Evolutionary conservation across 2,888 invertebrate genomes (phyloP), one percentile per base, ranked within the genome.

Genomic region (Buathra laborator): DNA sequence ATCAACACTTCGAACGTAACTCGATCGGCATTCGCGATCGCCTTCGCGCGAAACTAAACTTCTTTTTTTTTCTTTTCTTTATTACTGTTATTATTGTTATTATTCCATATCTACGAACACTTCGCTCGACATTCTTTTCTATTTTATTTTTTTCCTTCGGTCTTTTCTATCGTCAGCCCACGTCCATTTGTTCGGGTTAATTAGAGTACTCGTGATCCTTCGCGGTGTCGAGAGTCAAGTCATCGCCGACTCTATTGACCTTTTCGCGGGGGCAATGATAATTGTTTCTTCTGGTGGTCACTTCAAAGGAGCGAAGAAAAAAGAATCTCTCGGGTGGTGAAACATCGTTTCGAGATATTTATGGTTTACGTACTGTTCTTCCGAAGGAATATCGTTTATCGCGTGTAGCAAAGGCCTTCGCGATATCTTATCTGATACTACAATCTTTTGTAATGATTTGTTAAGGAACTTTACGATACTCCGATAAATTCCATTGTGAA

Each of bases 121-220:
- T 70, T 43, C 24, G 67, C 67, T 71, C 53, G 62, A 56, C 56
- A 29, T 62, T 32, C 64, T 43, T 66, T 71, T 29, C 53, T 62
- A 24, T 59, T 53, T 62, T 68, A 53, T 71, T 29, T 71, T 29
- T 32, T 29, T 24, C 79, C 68, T 62, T 48, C 29, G 24, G 29
- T 56, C 72, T 78, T 53, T 53, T 53, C 64, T 68, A 66, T 83
- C 86, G 32, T 32, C 62, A 81, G 62, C 87, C 87, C 85, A 87
- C 85, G 82, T 81, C 59, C 81, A 81, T 87, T 86, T 71, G 83
- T 37, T 81, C 77, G 86, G 84, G 81, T 87, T 86, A 87, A 87
- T 87, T 87, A 74, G 81, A 83, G n/a, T n/a, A 77, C 85, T 82
- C 82, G 82, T 76, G 82, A 43, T 56, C 59, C 43, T 19, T 59